Conservation (phyloP, 2,888 invertebrate genomes). For the Arenicola marina region DNA sequence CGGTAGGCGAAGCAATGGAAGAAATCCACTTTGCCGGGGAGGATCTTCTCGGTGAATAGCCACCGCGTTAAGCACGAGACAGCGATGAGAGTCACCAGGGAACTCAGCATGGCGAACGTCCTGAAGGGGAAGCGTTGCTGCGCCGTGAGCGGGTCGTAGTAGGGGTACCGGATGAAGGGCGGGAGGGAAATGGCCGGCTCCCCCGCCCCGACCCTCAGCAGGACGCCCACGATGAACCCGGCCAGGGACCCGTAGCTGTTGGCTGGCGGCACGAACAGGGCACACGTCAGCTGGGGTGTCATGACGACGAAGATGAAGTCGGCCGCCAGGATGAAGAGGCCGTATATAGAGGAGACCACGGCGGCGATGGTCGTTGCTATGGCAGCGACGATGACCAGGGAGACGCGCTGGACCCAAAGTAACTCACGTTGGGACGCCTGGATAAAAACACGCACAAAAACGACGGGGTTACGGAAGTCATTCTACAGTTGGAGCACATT, state of each 20-base stretch:
- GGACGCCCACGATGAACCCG: constrained; percentile 73
- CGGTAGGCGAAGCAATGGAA: no score
- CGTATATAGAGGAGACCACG: constrained; percentile 40
- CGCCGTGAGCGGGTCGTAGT: constrained; percentile 65
- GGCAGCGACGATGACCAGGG: constrained; percentile 39
- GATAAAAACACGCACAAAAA: no score
- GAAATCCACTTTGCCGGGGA: no score
- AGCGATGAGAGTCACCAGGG: constrained; percentile 73
- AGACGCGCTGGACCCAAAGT: constrained; percentile 38
- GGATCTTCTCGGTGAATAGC: no score
- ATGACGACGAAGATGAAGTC: constrained; percentile 53
- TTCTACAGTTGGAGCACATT: background rate
- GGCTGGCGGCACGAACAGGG: constrained; percentile 38
- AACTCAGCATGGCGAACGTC: constrained; percentile 89
- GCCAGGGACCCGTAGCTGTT: constrained; percentile 45
- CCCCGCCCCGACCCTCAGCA: constrained; percentile 80
- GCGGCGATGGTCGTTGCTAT: constrained; percentile 42
- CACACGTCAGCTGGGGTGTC: constrained; percentile 48
- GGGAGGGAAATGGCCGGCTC: constrained; percentile 83
- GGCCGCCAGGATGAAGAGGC: constrained; percentile 44
- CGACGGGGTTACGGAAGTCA: no score
- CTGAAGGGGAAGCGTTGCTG: constrained; percentile 91
- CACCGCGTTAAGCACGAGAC: background rate
- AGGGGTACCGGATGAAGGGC: constrained; percentile 82
- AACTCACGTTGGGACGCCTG: constrained; percentile 43